A percentile compares a stretch with the other conserved stretches of the same genome.
Evolutionary conservation across 2,113 vertebrate genomes (phyloP).

Genomic region (Peromyscus californicus): DNA sequence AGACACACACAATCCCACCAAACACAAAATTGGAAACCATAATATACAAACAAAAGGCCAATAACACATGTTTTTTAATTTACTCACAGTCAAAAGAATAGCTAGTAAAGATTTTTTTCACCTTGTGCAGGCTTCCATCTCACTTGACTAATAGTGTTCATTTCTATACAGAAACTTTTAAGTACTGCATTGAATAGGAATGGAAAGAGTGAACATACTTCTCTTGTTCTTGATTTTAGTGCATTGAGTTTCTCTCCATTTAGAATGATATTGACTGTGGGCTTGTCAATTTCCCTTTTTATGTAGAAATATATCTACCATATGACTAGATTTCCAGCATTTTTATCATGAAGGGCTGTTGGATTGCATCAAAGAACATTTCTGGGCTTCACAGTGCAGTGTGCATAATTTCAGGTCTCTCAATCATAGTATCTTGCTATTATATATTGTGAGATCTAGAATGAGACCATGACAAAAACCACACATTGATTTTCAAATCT

Average conservation of each 20-base stretch:
- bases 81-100: neutral
- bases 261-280: neutral
- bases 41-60: neutral
- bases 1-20: neutral
- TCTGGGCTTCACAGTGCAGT: neutral
- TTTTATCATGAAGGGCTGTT: neutral
- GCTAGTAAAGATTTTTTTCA: neutral
- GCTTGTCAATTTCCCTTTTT: neutral
- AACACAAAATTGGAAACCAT: neutral
- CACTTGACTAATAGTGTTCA: neutral
- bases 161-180: neutral
- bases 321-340: neutral
- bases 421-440: neutral
- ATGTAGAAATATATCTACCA: neutral
- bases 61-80: neutral
- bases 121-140: neutral
- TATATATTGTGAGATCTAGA: neutral
- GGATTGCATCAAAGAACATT: neutral
- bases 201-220: neutral
- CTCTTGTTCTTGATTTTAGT: neutral
- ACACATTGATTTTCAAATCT: constrained; percentile 21
- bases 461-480: neutral
- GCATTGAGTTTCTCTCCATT: neutral
- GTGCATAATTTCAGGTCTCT: neutral
- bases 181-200: neutral